Conservation (phyloP, 2,797 vertebrate genomes). For the Enteromius treurensis region DNA sequence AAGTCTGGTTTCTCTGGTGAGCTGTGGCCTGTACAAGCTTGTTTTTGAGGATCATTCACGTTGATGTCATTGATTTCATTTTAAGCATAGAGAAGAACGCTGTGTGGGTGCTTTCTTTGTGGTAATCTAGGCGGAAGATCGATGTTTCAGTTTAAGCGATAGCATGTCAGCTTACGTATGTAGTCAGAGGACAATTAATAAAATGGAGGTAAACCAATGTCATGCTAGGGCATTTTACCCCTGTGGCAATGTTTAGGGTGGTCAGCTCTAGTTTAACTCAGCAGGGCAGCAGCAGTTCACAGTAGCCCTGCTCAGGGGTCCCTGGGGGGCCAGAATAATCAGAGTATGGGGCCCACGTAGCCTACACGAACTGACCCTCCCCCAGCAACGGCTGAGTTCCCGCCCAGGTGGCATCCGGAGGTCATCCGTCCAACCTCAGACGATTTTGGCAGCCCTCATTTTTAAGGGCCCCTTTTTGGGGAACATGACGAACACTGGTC, state of each 20-base stretch:
- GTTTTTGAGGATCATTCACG: constrained; percentile 61
- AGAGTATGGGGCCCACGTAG: constrained; percentile 54
- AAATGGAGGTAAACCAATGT: constrained; percentile 22
- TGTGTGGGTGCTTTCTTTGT: constrained; percentile 50
- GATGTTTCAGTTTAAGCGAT: neutral
- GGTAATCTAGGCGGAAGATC: constrained; percentile 1
- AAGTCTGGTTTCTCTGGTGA: constrained; percentile 61
- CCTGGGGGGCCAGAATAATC: constrained; percentile 55
- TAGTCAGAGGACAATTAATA: constrained; percentile 3
- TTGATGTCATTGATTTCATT: constrained; percentile 63
- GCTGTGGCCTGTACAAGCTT: constrained; percentile 31
- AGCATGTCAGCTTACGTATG: neutral
- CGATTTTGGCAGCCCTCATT: constrained; percentile 49
- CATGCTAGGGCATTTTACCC: constrained; percentile 18
- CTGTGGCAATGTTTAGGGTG: constrained; percentile 40
- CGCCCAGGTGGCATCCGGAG: constrained; percentile 60
- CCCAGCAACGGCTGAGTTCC: constrained; percentile 40
- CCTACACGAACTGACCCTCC: constrained; percentile 31
- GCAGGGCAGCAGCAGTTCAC: constrained; percentile 52
- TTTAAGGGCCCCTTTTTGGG: constrained; percentile 53
- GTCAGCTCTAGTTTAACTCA: constrained; percentile 38
- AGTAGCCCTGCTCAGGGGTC: constrained; percentile 55
- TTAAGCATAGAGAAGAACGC: constrained; percentile 49
- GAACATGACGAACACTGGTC: constrained; percentile 24
- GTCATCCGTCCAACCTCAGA: constrained; percentile 61